Evolutionary conservation across 2,113 vertebrate genomes (phyloP).

Genomic region (Archilochus colubris): DNA sequence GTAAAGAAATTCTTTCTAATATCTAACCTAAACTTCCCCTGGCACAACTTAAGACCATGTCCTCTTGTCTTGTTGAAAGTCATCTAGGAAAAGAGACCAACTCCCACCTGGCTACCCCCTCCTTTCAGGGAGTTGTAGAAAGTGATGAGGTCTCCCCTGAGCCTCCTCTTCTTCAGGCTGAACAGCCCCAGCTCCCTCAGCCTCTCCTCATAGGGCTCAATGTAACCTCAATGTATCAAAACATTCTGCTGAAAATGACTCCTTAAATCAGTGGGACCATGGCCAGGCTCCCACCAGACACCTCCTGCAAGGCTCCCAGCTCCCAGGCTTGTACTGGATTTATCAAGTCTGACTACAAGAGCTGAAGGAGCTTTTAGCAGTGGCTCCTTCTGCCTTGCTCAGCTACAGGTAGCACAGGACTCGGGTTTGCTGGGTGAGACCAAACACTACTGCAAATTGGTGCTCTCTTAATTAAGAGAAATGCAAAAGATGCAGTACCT

Average conservation of each 20-base stretch:
- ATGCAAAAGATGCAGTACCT: background rate
- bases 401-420: background rate
- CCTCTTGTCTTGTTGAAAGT: too few relatives aligned
- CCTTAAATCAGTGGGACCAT: background rate
- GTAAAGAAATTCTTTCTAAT: too few relatives aligned
- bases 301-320: background rate
- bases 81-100: too few relatives aligned
- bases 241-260: background rate
- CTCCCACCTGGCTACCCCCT: too few relatives aligned
- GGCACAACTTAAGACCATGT: too few relatives aligned
- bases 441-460: accelerated
- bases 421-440: background rate
- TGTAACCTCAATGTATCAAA: too few relatives aligned
- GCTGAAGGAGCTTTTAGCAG: background rate
- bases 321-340: background rate
- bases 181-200: too few relatives aligned
- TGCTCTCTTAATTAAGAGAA: background rate
- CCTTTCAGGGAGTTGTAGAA: too few relatives aligned
- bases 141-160: too few relatives aligned
- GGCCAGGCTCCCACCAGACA: background rate
- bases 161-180: too few relatives aligned
- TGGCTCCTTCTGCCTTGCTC: background rate
- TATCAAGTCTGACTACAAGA: background rate
- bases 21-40: too few relatives aligned
- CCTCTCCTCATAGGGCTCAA: too few relatives aligned